Base-by-base conservation (phyloP, 2,888 invertebrate genomes). In the Drosophila percnosoma region DNA sequence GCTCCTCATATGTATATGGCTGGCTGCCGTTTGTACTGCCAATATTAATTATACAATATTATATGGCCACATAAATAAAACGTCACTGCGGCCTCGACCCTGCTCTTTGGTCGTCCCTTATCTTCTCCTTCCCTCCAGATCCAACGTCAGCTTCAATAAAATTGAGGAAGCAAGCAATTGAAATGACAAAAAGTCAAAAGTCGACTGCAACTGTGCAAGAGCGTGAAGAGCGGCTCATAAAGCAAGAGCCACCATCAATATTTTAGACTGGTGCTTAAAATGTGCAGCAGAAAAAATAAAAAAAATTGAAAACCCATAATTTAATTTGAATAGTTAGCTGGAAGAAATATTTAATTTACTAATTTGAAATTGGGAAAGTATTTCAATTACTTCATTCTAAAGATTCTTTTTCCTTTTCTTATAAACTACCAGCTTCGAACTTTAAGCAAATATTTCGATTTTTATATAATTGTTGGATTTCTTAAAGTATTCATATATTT, bases 41-140 rank as follows among this genome's bases (percentile, higher is more conserved):
- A 45, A 45, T 45, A 45, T 45, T 45, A 45, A 45, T 45, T 45
- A 45, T 57, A 74, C 66, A 62, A 55, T 75, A 74, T 82, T 68
- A 73, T 80, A 85, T 73, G 75, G 83, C 68, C 83, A 76, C 84
- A 84, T 84, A 87, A 87, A 84, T 84, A 84, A 85, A 78, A 65
- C 73, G 71, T 33, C 61, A 70, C 77, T 61, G 67, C 40, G 70
- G 49, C 58, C 61, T 68, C 40, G 33, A 33, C 55, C 4, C 42
- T 27, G 31, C 18, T 45, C 45, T 8, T 24, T 33, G 34, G 36
- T 49, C 62, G 67, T 42, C 54, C 67, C 38, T 21, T 51, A 64
- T 42, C 59, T 33, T 4, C 66, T 40, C 54, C 65, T 42, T 31
- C 49, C 24, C 61, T 24, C 10, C 53, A 27, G 18, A 33, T 38